A percentile compares a stretch with the other conserved stretches of the same genome.
Conservation (phyloP, 2,797 vertebrate species). For the Microctenopoma lineatum region DNA sequence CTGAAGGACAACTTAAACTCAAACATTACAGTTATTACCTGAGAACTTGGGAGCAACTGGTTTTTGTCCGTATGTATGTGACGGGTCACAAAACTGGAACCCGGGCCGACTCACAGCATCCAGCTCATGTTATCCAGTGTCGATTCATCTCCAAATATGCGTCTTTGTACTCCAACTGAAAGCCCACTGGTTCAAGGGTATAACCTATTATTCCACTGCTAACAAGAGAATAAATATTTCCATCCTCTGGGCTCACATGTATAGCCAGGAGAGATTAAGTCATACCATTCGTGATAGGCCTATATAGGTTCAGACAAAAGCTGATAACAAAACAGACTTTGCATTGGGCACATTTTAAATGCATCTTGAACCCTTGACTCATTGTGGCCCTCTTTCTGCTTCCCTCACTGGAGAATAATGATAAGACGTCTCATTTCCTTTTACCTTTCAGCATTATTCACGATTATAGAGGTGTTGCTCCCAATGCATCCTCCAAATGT, state of each 20-base stretch:
- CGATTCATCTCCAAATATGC: slow-evolving; percentile 60
- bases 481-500: slow-evolving; percentile 31
- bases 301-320: slow-evolving; percentile 55
- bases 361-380: slow-evolving; percentile 70
- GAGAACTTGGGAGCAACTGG: slow-evolving; percentile 56
- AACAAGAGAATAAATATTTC: slow-evolving; percentile 63
- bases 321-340: slow-evolving; percentile 63
- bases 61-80: slow-evolving; percentile 67
- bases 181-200: slow-evolving; percentile 52
- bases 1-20: slow-evolving; percentile 59
- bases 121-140: slow-evolving; percentile 60
- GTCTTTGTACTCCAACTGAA: slow-evolving; percentile 60
- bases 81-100: slow-evolving; percentile 55
- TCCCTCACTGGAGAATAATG: slow-evolving; percentile 52
- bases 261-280: slow-evolving; percentile 63
- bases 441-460: slow-evolving; percentile 71
- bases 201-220: slow-evolving; percentile 51
- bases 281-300: slow-evolving; percentile 61
- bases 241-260: slow-evolving; percentile 48
- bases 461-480: slow-evolving; percentile 53
- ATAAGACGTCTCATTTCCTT: slow-evolving; percentile 72
- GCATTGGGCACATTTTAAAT: slow-evolving; percentile 60
- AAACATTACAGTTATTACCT: slow-evolving; percentile 45
- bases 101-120: slow-evolving; percentile 50
- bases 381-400: slow-evolving; percentile 37